Conservation (phyloP, 2,888 invertebrate genomes). For the Thysanoteuthis rhombus region DNA sequence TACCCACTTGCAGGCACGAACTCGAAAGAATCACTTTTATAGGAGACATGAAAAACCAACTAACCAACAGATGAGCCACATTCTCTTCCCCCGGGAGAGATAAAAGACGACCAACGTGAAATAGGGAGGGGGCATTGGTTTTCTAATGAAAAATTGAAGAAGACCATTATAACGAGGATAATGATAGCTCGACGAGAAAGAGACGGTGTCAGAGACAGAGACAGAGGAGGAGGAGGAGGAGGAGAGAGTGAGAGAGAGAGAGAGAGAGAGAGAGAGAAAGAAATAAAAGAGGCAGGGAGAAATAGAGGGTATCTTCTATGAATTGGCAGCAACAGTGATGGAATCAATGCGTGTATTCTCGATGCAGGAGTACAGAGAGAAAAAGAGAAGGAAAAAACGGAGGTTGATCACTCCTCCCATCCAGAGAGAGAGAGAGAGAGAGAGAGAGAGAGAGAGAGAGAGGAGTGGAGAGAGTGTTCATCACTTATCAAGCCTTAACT, state of each 20-base stretch:
- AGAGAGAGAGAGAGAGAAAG: neutral
- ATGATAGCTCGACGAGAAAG: neutral
- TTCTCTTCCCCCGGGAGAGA: no score
- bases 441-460: constrained; percentile 1
- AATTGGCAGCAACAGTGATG: neutral
- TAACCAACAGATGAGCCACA: no score
- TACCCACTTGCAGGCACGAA: no score
- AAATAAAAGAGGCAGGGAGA: neutral
- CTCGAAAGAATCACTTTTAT: no score
- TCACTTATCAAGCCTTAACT: neutral
- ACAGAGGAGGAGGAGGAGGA: neutral
- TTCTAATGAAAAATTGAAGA: no score
- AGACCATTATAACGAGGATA: no score
- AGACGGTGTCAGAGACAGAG: neutral
- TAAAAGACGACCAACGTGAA: no score
- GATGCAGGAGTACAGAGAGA: neutral
- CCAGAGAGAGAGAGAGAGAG: neutral
- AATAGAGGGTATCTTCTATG: neutral
- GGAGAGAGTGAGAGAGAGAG: neutral
- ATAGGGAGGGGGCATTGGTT: no score
- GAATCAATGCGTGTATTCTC: neutral
- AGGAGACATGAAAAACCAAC: no score
- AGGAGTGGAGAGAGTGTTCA: neutral
- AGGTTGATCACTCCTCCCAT: no score
- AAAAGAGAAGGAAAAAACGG: neutral